Conservation (phyloP, 2,797 vertebrate species). For the Phrynocephalus vlangalii region DNA sequence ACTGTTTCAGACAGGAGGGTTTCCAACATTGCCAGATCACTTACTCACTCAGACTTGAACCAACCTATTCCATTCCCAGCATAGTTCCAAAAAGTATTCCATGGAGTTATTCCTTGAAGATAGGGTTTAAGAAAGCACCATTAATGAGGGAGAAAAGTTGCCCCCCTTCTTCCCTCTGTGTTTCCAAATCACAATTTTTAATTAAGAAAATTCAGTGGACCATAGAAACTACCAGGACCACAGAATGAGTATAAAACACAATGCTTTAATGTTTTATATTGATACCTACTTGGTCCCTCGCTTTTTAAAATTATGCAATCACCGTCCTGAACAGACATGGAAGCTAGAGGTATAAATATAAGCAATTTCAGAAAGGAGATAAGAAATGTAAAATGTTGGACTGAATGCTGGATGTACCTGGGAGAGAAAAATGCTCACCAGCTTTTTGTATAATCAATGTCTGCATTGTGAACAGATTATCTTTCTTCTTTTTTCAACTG, state of each 20-base stretch:
- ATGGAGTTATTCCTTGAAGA: neutral
- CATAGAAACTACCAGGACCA: neutral
- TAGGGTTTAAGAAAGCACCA: neutral
- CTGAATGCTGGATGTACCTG: neutral
- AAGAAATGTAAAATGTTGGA: neutral
- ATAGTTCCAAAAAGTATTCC: neutral
- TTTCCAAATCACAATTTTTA: neutral
- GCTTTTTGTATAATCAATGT: neutral
- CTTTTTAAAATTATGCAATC: neutral
- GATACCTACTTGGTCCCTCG: neutral
- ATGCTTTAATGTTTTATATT: no score
- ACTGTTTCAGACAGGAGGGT: neutral
- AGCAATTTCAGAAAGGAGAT: neutral
- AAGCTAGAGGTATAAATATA: neutral
- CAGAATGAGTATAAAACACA: neutral
- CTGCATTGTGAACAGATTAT: no score
- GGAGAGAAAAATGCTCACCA: neutral
- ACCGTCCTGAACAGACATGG: neutral
- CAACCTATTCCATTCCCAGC: neutral
- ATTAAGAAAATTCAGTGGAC: neutral
- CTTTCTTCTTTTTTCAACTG: neutral
- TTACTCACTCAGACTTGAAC: neutral
- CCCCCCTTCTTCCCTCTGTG: neutral
- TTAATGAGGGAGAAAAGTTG: neutral
- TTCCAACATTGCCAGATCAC: neutral